A percentile compares a stretch with the other conserved stretches of the same genome.
Conservation (phyloP, 2,113 vertebrate species). For the Glaucidium brasilianum region DNA sequence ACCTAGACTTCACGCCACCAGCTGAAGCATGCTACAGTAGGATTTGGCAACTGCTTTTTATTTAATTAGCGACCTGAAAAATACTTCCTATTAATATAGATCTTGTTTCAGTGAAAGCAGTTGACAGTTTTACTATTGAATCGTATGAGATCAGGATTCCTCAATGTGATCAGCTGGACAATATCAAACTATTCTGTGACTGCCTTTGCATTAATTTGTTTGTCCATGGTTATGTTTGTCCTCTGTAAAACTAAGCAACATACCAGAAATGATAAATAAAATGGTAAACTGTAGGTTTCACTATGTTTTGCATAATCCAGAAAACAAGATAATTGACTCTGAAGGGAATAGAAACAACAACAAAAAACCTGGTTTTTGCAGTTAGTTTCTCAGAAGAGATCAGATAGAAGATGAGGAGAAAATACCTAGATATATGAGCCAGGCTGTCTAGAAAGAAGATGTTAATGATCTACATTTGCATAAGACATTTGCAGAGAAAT, state of each 20-base stretch:
- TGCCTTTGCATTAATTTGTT: background rate
- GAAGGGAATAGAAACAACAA: background rate
- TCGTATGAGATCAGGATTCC: background rate
- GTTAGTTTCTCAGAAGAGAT: background rate
- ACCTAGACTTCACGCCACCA: background rate
- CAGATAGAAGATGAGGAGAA: background rate
- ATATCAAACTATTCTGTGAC: background rate
- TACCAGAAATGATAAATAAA: background rate
- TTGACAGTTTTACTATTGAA: background rate
- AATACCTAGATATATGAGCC: background rate
- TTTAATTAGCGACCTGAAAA: background rate
- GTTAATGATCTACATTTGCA: constrained; percentile 43
- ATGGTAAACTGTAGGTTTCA: background rate
- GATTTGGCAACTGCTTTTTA: background rate
- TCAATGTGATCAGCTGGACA: background rate
- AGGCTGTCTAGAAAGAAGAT: background rate
- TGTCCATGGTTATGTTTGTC: background rate
- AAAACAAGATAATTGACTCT: background rate
- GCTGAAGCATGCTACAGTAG: background rate
- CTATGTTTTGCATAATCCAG: background rate
- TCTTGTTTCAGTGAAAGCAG: background rate
- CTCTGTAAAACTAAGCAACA: background rate
- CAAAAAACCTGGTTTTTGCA: background rate
- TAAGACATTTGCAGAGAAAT: constrained; percentile 42
- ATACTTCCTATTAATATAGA: background rate